Evolutionary conservation across 2,797 vertebrate species (phyloP).

Genomic region (Anisognathus igniventris): DNA sequence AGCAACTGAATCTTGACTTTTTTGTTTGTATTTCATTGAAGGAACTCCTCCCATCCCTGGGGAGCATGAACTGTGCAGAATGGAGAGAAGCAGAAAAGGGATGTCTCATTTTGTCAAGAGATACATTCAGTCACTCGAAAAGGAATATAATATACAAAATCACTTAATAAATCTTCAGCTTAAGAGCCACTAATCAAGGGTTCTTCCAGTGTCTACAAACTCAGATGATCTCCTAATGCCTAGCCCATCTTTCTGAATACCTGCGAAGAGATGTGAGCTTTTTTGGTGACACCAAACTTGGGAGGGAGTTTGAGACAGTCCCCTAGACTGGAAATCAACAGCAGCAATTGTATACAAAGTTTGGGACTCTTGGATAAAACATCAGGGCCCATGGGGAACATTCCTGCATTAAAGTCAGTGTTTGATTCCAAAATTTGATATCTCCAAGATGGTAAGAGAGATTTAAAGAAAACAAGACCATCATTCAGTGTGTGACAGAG

Average conservation of each 20-base stretch:
- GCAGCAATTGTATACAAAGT: constrained; percentile 10
- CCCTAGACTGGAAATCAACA: background rate
- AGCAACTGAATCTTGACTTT: background rate
- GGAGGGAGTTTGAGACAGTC: background rate
- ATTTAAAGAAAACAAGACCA: constrained; percentile 55
- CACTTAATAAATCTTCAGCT: background rate
- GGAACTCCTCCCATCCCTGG: constrained; percentile 10
- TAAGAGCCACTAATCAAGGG: background rate
- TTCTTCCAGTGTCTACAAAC: background rate
- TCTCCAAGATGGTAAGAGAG: constrained; percentile 38
- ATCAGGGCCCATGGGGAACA: background rate
- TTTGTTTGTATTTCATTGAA: constrained; percentile 1
- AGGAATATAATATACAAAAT: background rate
- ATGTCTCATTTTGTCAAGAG: background rate
- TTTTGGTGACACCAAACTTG: background rate
- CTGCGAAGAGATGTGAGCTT: background rate
- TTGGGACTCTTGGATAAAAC: constrained; percentile 24
- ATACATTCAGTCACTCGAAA: background rate
- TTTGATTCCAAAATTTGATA: constrained; percentile 41
- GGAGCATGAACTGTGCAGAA: background rate
- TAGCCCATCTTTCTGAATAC: background rate
- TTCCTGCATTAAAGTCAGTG: background rate
- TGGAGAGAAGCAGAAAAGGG: background rate
- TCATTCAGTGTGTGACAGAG: constrained; percentile 42
- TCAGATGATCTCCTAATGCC: background rate